A percentile compares a stretch with the other conserved stretches of the same genome.
phyloP scores from a whole-genome alignment of 2,888 invertebrate genomes.

The Exephanes ischioxanthus region DNA sequence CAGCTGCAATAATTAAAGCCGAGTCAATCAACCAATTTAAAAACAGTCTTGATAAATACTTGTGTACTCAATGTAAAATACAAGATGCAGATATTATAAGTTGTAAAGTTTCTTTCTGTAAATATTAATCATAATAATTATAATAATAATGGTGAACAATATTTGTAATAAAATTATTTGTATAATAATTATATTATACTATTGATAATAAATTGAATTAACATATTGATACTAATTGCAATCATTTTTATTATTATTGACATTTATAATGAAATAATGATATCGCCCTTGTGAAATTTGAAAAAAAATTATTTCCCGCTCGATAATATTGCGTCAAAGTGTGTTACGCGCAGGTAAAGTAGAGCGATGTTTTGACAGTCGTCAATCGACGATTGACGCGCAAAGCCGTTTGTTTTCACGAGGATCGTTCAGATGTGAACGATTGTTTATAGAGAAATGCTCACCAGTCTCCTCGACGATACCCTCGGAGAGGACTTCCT shows the following conservation, averaged over 20 bases:
- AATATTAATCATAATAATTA: no score
- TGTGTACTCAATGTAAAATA: no score
- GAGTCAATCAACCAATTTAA: no score
- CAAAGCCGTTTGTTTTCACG: background rate
- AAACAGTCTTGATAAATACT: no score
- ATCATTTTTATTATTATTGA: background rate
- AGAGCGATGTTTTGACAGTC: conserved; percentile 82
- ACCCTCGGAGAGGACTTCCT: conserved; percentile 94
- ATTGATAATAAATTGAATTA: no score
- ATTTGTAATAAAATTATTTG: background rate
- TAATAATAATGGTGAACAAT: background rate
- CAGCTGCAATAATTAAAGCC: no score
- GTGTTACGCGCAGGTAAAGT: conserved; percentile 75
- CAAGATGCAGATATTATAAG: no score
- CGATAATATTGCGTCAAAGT: conserved; percentile 44
- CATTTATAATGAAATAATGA: background rate
- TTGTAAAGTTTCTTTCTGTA: no score
- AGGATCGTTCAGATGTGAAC: background rate
- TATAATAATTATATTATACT: background rate
- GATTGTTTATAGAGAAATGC: conserved; percentile 58
- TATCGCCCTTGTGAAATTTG: background rate
- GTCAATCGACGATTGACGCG: conserved; percentile 61
- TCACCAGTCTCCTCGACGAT: conserved; percentile 88
- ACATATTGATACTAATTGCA: no score
- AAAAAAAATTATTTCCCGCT: conserved; percentile 63